Percentiles rank a stretch among this genome's conserved stretches.
Conservation (phyloP, 2,113 vertebrate species). For the Carlito syrichta region DNA sequence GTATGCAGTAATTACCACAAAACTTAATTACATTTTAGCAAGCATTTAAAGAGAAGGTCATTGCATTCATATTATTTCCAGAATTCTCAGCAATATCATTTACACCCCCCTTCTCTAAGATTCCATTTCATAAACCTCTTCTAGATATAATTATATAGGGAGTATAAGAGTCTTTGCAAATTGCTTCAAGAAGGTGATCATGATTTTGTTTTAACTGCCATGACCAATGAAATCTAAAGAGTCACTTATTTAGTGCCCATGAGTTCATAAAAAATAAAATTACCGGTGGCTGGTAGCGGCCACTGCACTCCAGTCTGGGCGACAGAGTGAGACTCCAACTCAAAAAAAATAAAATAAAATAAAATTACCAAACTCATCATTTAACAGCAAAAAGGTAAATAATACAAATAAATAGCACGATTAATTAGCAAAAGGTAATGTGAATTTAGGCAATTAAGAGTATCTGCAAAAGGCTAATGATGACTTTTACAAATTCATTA, state of each 20-base stretch:
- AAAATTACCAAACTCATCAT: background rate
- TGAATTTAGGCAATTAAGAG: background rate
- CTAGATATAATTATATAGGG: background rate
- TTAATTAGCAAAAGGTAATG: background rate
- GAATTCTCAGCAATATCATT: background rate
- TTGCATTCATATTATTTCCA: background rate
- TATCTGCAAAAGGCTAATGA: background rate
- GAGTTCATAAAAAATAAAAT: background rate
- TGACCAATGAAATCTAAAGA: background rate
- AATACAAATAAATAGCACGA: background rate
- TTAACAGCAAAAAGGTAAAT: background rate
- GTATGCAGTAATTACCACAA: background rate
- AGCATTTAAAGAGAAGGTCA: background rate
- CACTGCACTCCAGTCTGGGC: too few species aligned
- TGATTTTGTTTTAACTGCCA: background rate
- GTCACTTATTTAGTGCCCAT: background rate
- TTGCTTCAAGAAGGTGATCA: background rate
- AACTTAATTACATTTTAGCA: background rate
- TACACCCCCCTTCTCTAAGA: background rate
- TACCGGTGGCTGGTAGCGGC: too few species aligned
- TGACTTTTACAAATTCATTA: background rate
- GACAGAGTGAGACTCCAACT: too few species aligned
- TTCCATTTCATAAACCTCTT: background rate
- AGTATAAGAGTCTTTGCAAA: constrained; percentile 9
- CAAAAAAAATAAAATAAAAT: too few species aligned